phyloP scores from a whole-genome alignment of 2,888 invertebrate genomes.

The Xylocampa areola region DNA sequence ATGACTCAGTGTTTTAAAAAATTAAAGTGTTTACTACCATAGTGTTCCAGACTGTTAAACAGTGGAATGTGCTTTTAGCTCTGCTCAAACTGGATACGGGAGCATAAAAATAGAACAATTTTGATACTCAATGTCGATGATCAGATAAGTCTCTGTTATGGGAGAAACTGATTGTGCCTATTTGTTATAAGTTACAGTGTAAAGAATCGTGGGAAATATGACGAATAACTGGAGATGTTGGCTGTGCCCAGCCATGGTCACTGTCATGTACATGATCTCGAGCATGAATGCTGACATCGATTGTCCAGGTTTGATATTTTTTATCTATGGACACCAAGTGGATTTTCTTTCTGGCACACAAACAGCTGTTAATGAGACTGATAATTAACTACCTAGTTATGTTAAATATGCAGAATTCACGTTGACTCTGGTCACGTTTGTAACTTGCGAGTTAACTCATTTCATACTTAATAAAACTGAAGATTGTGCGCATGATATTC shows the following conservation, averaged over 20 bases:
- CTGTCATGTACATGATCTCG: constrained; percentile 65
- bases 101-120: constrained; percentile 72
- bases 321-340: constrained; percentile 61
- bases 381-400: constrained; percentile 48
- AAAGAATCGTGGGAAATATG: constrained; percentile 71
- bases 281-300: constrained; percentile 52
- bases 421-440: constrained; percentile 39
- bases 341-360: constrained; percentile 56
- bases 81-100: constrained; percentile 61
- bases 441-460: constrained; percentile 33
- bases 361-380: constrained; percentile 44
- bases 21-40: constrained; percentile 72
- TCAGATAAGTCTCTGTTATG: constrained; percentile 66
- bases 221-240: constrained; percentile 65
- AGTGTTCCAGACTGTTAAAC: constrained; percentile 72
- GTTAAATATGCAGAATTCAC: constrained; percentile 44
- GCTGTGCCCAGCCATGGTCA: constrained; percentile 66
- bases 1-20: constrained; percentile 83
- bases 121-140: constrained; percentile 66
- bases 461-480: constrained; percentile 37
- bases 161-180: constrained; percentile 63
- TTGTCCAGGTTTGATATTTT: constrained; percentile 75
- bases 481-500: constrained; percentile 49
- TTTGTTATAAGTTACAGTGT: constrained; percentile 60
- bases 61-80: constrained; percentile 74